phyloP scores from a whole-genome alignment of 2,113 vertebrate species.

The Larimichthys polyactis region DNA sequence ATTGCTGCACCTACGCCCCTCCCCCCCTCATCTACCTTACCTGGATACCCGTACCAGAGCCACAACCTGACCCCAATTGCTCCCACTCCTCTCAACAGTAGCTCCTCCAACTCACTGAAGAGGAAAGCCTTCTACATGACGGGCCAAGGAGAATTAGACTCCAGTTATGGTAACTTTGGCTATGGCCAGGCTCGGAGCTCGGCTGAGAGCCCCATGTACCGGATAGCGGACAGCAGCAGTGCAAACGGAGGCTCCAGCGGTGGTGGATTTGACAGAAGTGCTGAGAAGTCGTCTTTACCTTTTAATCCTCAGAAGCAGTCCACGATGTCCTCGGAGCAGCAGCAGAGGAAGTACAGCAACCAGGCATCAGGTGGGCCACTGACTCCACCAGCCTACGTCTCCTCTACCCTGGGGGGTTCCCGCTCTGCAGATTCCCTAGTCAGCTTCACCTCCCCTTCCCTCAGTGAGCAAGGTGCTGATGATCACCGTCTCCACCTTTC shows the following conservation, averaged over 20 bases:
- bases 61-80: constrained; percentile 94
- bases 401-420: constrained; percentile 88
- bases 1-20: constrained; percentile 95
- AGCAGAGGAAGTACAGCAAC: constrained; percentile 94
- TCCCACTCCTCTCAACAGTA: constrained; percentile 90
- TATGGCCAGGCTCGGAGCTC: constrained; percentile 92
- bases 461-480: constrained; percentile 89
- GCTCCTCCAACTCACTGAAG: constrained; percentile 94
- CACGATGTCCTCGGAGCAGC: constrained; percentile 90
- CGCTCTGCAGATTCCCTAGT: constrained; percentile 91
- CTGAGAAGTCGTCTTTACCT: constrained; percentile 91
- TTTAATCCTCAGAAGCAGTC: constrained; percentile 97
- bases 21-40: constrained; percentile 91
- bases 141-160: constrained; percentile 94
- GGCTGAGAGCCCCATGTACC: constrained; percentile 95
- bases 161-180: constrained; percentile 94
- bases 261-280: constrained; percentile 92
- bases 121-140: constrained; percentile 98
- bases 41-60: constrained; percentile 95
- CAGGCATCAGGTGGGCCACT: constrained; percentile 89
- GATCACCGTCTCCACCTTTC: constrained; percentile 93
- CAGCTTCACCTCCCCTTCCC: constrained; percentile 91
- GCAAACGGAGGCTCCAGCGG: constrained; percentile 90
- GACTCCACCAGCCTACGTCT: constrained; percentile 92
- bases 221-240: constrained; percentile 94